Conservation (phyloP, 2,797 vertebrate genomes). For the Esox masquinongy region DNA sequence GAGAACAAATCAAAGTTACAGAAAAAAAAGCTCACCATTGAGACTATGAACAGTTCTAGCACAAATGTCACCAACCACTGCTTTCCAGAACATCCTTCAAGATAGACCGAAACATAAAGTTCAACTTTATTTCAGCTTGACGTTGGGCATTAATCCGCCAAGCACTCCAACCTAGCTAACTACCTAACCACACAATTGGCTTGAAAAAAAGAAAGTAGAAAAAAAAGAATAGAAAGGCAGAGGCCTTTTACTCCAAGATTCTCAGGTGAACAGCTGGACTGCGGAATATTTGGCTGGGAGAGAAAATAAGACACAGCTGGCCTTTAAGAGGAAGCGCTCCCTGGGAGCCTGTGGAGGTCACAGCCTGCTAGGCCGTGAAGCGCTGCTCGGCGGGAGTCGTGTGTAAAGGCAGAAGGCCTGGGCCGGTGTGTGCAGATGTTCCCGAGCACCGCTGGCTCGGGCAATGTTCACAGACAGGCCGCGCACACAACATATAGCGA, state of each 20-base stretch:
- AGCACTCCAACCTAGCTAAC: conserved; percentile 41
- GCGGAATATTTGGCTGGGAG: conserved; percentile 73
- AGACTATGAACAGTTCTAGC: background rate
- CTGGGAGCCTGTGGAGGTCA: conserved; percentile 76
- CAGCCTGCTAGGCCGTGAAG: conserved; percentile 78
- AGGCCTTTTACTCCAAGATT: conserved; percentile 58
- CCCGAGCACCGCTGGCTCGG: conserved; percentile 60
- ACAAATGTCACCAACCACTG: background rate
- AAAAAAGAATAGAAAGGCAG: conserved; percentile 37
- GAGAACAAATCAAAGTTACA: background rate
- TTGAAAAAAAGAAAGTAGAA: conserved; percentile 51
- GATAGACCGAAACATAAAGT: background rate
- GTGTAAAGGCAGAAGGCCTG: conserved; percentile 77
- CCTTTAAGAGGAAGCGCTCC: conserved; percentile 80
- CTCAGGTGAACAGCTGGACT: conserved; percentile 82
- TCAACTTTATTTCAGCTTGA: background rate
- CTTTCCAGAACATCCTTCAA: background rate
- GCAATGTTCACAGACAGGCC: conserved; percentile 25
- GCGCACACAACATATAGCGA: background rate
- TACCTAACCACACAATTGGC: conserved; percentile 56
- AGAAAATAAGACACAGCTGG: conserved; percentile 78
- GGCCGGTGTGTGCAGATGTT: conserved; percentile 77
- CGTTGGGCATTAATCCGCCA: conserved; percentile 26
- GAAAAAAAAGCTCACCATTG: background rate
- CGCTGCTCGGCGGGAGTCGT: conserved; percentile 65